phyloP scores from a whole-genome alignment of 2,113 vertebrate genomes.

The Hemichromis elongatus region DNA sequence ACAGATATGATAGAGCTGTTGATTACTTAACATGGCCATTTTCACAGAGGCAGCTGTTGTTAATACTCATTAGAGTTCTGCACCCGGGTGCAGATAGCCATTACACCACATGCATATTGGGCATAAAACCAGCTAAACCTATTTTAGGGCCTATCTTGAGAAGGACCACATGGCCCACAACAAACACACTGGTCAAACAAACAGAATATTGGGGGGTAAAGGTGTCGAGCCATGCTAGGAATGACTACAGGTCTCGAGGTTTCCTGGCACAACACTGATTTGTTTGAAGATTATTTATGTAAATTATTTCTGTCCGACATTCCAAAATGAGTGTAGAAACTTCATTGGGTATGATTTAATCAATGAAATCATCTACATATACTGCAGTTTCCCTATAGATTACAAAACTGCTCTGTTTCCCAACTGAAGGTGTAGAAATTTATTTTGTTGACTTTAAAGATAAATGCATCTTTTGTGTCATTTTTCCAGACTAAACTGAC shows the following conservation, averaged over 20 bases:
- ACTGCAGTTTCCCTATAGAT: not conserved
- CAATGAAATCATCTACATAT: not conserved
- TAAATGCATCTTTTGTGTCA: constrained; percentile 14
- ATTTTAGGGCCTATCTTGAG: not conserved
- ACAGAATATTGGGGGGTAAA: not conserved
- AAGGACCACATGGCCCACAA: not conserved
- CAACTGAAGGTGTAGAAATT: not conserved
- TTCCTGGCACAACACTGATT: not conserved
- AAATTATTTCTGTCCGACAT: not conserved
- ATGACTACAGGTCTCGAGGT: not conserved
- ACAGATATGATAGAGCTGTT: not conserved
- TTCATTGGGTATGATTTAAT: not conserved
- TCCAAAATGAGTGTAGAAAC: not conserved
- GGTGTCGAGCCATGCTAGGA: not conserved
- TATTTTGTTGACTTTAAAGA: constrained; percentile 21
- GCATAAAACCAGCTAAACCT: not conserved
- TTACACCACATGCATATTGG: not conserved
- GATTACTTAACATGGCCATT: not conserved
- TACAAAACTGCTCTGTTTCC: not conserved
- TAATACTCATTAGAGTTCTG: not conserved
- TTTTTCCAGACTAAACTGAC: constrained; percentile 22
- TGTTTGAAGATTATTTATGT: not conserved
- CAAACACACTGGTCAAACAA: not conserved
- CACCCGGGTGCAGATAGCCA: not conserved
- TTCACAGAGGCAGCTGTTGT: not conserved